Percentiles rank a stretch among this genome's conserved stretches.
phyloP scores from a whole-genome alignment of 2,888 invertebrate species.

The Platerodrilus igneus region DNA sequence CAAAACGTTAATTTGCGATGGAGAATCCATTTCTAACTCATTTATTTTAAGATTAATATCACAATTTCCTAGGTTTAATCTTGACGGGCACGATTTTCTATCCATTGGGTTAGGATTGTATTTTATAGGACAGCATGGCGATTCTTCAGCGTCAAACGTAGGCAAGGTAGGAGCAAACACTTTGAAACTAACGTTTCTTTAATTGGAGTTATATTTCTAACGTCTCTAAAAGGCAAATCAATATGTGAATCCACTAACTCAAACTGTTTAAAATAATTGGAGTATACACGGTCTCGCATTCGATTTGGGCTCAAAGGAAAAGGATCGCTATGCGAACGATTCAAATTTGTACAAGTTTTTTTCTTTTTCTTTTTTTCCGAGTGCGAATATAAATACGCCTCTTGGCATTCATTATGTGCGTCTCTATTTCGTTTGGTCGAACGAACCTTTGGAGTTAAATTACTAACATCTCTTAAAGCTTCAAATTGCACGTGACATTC shows the following conservation, averaged over 20 bases:
- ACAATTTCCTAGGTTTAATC: too few species aligned
- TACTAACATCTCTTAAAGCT: conserved; percentile 58
- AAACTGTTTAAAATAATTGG: conserved; percentile 41
- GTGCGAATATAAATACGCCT: neutral
- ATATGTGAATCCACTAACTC: conserved; percentile 44
- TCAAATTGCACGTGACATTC: conserved; percentile 41
- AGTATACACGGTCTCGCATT: conserved; percentile 11
- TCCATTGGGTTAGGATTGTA: conserved; percentile 44
- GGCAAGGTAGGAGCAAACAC: conserved; percentile 49
- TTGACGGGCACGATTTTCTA: conserved; percentile 39
- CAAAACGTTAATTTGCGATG: conserved; percentile 49
- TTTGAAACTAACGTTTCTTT: too few species aligned
- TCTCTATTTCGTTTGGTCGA: conserved; percentile 29
- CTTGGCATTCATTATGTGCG: conserved; percentile 15
- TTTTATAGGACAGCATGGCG: conserved; percentile 45
- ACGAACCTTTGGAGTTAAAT: conserved; percentile 52
- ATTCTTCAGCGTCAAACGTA: conserved; percentile 57
- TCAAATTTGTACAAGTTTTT: conserved; percentile 42
- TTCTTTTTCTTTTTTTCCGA: conserved; percentile 36
- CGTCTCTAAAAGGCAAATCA: too few species aligned
- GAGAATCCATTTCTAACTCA: conserved; percentile 25
- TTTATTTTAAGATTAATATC: neutral
- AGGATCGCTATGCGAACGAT: conserved; percentile 32
- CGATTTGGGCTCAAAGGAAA: conserved; percentile 17
- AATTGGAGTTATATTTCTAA: too few species aligned